phyloP scores from a whole-genome alignment of 2,113 vertebrate species.

The Murina feae region DNA sequence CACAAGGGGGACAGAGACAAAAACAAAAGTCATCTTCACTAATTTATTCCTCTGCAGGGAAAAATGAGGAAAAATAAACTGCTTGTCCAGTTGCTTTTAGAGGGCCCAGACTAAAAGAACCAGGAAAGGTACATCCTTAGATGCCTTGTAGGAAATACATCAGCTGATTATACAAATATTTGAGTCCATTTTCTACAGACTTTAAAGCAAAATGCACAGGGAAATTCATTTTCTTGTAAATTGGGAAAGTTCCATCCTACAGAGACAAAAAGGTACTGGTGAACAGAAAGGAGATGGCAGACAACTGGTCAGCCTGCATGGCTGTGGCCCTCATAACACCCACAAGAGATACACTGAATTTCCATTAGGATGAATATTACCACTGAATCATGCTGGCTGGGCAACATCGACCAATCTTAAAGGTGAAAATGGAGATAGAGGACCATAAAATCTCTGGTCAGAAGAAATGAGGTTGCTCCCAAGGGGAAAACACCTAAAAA shows the following conservation, averaged over 20 bases:
- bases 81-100: background rate
- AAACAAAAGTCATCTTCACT: background rate
- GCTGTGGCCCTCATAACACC: background rate
- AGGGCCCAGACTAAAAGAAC: background rate
- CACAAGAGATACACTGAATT: background rate
- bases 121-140: background rate
- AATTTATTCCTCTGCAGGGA: background rate
- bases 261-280: background rate
- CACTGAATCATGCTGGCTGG: no score
- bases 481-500: conserved; percentile 39
- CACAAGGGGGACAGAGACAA: background rate
- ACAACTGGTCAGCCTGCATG: background rate
- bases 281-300: background rate
- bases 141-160: background rate
- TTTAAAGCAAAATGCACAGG: background rate
- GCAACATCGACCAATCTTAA: background rate
- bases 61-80: background rate
- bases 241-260: background rate
- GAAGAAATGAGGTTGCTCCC: conserved; percentile 33
- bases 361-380: background rate
- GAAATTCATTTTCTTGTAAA: background rate
- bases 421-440: conserved; percentile 43
- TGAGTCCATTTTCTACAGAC: background rate
- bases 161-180: background rate
- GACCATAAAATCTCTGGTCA: background rate